Evolutionary conservation across 2,888 invertebrate genomes (phyloP), one percentile per base, ranked within the genome.

Genomic region (Oscheius sp.): DNA sequence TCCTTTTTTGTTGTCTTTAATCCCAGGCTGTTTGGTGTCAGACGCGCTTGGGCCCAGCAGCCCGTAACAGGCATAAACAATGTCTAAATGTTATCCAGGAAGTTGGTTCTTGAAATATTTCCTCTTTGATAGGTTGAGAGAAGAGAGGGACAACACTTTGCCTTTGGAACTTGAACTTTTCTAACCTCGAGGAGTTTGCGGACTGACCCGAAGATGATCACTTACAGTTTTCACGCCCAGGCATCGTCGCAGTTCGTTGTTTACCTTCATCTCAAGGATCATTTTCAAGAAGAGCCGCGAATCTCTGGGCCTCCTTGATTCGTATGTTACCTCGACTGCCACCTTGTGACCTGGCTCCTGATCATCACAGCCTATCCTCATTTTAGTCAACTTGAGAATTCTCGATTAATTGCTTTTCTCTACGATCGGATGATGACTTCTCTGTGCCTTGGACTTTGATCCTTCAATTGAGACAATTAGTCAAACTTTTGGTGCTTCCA

Each of bases 141-240:
- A n/a, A n/a, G n/a, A n/a, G n/a, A n/a, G n/a, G n/a, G n/a, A n/a
- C n/a, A n/a, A n/a, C 42, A 15, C 42, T 48, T 48, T 48, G 20
- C 48, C n/a, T n/a, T n/a, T n/a, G n/a, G n/a, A n/a, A n/a, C n/a
- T n/a, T 25, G 48, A 25, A 3, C 48, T 48, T 48, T 25, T 15
- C 23, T 25, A 12, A 15, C 23, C 12, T 48, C 48, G 34, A 55
- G 33, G 17, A 34, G 15, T 33, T 55, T 55, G 55, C 34, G 55
- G 55, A 45, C 55, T 55, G 55, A 33, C 33, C n/a, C 42, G 61
- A 61, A 45, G 61, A 45, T 29, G 61, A 42, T 61, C 61, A 61
- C 61, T 61, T 61, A 61, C 61, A 61, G 61, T 61, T 61, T 61
- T 61, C 61, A 61, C 61, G 61, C 61, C 61, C 61, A 42, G 27